Percentiles rank a stretch among this genome's conserved stretches.
Conservation (phyloP, 1,140 invertebrate species). For the Apis mellifera region Amel_HAv3.1 CM009943.2:7178501-7179000, state of each 20-base stretch:
- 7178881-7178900: background rate
- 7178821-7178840: conserved; percentile 23
- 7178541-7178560: conserved; percentile 35
- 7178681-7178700: background rate
- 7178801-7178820: conserved; percentile 26
- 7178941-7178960: conserved; percentile 36
- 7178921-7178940: conserved; percentile 27
- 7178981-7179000: conserved; percentile 27
- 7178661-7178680: no score
- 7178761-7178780: conserved; percentile 11
- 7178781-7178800: conserved; percentile 14
- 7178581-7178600: background rate
- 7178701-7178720: background rate
- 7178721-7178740: background rate
- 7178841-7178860: conserved; percentile 16
- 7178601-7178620: no score
- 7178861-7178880: conserved; percentile 9
- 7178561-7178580: conserved; percentile 9
- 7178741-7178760: conserved; percentile 7
- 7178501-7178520: conserved; percentile 57
- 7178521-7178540: conserved; percentile 49
- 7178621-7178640: no score
- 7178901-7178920: conserved; percentile 17
- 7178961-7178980: conserved; percentile 23
- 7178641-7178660: no score